A percentile compares a stretch with the other conserved stretches of the same genome.
phyloP scores from a whole-genome alignment of 2,888 invertebrate species.

The Ormyrus thymus region DNA sequence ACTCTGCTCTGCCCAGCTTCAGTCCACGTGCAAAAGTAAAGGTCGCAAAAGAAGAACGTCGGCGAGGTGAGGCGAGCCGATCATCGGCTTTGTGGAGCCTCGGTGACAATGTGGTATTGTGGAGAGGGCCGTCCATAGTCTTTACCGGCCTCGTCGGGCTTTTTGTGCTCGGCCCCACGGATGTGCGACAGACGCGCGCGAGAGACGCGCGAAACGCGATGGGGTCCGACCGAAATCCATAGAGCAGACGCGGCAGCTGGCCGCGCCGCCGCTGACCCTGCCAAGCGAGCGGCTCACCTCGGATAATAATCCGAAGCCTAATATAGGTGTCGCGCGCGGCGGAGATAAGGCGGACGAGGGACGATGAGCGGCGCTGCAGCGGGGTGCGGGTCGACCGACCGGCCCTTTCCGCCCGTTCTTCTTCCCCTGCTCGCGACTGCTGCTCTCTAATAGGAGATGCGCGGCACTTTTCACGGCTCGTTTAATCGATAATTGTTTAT shows the following conservation, averaged over 20 bases:
- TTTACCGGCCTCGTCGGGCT: slow-evolving; percentile 59
- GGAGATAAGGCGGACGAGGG: slow-evolving; percentile 24
- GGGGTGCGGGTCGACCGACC: not conserved
- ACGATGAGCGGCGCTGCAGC: not conserved
- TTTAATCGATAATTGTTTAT: slow-evolving; percentile 47
- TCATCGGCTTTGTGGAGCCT: slow-evolving; percentile 64
- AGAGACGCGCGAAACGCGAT: slow-evolving; percentile 34
- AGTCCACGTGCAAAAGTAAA: not conserved
- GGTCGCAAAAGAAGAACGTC: slow-evolving; percentile 49
- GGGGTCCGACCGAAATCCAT: slow-evolving; percentile 11
- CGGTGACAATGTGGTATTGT: slow-evolving; percentile 70
- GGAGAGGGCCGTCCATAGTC: slow-evolving; percentile 63
- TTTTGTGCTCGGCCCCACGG: slow-evolving; percentile 57
- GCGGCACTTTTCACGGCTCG: slow-evolving; percentile 38
- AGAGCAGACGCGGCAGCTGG: slow-evolving; percentile 61
- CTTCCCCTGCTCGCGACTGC: not conserved
- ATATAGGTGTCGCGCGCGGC: slow-evolving; percentile 23
- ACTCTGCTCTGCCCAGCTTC: too few relatives aligned
- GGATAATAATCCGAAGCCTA: slow-evolving; percentile 31
- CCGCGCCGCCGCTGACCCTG: slow-evolving; percentile 11
- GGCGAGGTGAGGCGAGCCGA: slow-evolving; percentile 26
- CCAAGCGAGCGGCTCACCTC: slow-evolving; percentile 48
- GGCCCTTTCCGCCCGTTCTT: slow-evolving; percentile 2
- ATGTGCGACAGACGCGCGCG: not conserved
- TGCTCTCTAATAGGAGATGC: not conserved